Evolutionary conservation across 2,797 vertebrate genomes (phyloP).

Genomic region (Mionectes olivaceus): DNA sequence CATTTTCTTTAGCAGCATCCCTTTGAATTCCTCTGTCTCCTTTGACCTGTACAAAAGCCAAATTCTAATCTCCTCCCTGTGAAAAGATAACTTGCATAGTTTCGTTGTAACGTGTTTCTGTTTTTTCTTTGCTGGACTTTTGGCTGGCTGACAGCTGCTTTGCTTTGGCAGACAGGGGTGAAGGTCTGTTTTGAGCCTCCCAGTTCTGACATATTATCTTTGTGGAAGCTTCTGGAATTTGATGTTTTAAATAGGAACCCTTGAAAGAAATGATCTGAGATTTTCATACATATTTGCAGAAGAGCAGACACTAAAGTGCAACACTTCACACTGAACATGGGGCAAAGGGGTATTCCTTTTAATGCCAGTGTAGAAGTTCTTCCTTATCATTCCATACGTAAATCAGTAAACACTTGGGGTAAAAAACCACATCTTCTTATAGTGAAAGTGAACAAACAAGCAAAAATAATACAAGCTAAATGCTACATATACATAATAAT

Average conservation of each 20-base stretch:
- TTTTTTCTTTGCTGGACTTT: not conserved
- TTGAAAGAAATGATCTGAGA: not conserved
- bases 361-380: not conserved
- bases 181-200: not conserved
- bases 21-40: not conserved
- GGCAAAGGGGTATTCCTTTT: not conserved
- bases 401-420: not conserved
- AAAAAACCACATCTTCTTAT: not conserved
- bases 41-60: not conserved
- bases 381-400: not conserved
- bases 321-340: not conserved
- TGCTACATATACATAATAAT: not conserved
- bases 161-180: not conserved
- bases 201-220: not conserved
- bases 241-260: not conserved
- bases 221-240: not conserved
- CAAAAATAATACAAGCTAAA: not conserved
- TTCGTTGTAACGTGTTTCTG: not conserved
- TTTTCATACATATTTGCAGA: not conserved
- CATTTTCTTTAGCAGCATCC: not conserved
- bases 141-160: not conserved
- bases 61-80: not conserved
- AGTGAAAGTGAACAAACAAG: not conserved
- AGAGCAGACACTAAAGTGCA: not conserved
- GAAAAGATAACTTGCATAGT: slow-evolving; percentile 17